Base-by-base conservation (phyloP, 92 coral and sea anemone species). In the Ricordea florida region DNA sequence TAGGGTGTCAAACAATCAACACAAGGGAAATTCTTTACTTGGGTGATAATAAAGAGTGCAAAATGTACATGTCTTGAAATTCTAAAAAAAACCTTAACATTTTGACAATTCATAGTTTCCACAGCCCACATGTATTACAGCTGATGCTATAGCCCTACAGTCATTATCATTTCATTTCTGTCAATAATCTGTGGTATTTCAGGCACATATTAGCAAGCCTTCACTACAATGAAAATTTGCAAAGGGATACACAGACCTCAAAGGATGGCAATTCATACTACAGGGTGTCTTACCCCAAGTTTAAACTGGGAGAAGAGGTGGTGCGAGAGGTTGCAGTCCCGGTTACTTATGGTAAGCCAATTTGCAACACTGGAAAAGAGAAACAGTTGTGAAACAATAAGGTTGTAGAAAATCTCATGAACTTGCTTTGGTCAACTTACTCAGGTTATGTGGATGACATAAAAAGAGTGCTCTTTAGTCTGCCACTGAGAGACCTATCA, bases 401-500 rank as follows among this genome's bases (percentile, higher is more conserved):
- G 16, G 22, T 21, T 25, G 16, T 14, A 17, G n/a, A 25, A 15
- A 52, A 11, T 42, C 14, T 42, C 18, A 22, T 22, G 18, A 14
- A 52, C 32, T n/a, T 52, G 32, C 22, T 21, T n/a, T 52, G 24
- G 27, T 52, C 9, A 38, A 38, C 44, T 38, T 38, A 16, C 25
- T 17, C 17, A 77, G 84, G 49, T 1, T 78, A 78, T 78, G 85
- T 69, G 22, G 75, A 27, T 32, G 62, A 57, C 31, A 67, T 79
- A 5, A 55, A 27, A 4, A 58, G 58, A 20, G 38, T 79, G 5
- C 50, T 79, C 6, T 69, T 79, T 22, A 79, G 49, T 45, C 10
- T 52, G 17, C 48, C 79, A 41, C 28, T 37, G 13, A 51, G 58
- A 4, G 78, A 40, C 18, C 66, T 52, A 5, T 8, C 35, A 14